A percentile compares a stretch with the other conserved stretches of the same genome.
Evolutionary conservation across 2,888 invertebrate species (phyloP).

Genomic region (Drosophila sordidapex): DNA sequence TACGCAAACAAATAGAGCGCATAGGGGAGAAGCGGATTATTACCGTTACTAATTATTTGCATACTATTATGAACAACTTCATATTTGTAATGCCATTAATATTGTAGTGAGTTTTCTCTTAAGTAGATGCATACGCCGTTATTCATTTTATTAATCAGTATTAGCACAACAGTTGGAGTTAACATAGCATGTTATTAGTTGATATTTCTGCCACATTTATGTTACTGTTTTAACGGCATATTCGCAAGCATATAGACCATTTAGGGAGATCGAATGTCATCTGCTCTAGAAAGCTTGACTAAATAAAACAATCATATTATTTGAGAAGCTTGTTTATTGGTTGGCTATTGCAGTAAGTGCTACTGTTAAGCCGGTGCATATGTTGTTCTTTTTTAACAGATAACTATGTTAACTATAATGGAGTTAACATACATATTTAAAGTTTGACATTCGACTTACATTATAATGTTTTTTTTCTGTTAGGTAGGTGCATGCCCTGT

Average conservation of each 20-base stretch:
- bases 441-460: not conserved
- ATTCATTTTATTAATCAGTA: not conserved
- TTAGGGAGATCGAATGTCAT: not conserved
- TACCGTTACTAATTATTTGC: not conserved
- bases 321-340: not conserved
- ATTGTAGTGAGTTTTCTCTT: not conserved
- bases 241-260: not conserved
- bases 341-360: not conserved
- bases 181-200: not conserved
- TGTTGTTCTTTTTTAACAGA: not conserved
- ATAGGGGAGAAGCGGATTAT: not conserved
- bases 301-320: not conserved
- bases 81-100: not conserved
- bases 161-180: not conserved
- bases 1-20: not conserved
- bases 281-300: not conserved
- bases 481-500: not conserved
- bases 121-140: not conserved
- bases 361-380: not conserved
- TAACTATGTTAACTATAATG: not conserved
- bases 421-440: not conserved
- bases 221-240: not conserved
- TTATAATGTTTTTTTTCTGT: not conserved
- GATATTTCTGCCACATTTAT: not conserved
- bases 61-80: not conserved